Conservation (phyloP, 2,113 vertebrate species). For the Meriones unguiculatus region DNA sequence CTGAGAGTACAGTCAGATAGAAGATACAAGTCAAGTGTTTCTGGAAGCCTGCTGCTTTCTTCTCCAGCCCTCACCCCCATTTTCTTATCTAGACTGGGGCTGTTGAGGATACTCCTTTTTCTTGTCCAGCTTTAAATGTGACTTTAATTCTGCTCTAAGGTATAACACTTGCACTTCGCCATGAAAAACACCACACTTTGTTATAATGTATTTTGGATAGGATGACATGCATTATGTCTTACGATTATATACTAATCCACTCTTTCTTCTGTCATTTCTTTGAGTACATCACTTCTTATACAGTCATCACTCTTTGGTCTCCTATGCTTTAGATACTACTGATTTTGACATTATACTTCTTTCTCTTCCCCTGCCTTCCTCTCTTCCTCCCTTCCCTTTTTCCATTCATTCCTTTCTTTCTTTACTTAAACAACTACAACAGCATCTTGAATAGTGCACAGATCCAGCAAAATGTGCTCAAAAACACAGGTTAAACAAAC, state of each 20-base stretch:
- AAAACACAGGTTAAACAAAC: constrained; percentile 22
- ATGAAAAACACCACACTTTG: neutral
- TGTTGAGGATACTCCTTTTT: neutral
- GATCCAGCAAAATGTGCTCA: neutral
- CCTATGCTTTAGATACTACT: neutral
- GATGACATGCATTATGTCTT: neutral
- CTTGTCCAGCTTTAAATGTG: neutral
- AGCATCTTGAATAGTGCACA: neutral
- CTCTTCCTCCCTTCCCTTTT: neutral
- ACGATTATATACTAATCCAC: neutral
- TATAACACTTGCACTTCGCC: neutral
- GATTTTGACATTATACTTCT: neutral
- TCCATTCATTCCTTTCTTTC: neutral
- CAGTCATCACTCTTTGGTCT: neutral
- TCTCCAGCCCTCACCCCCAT: neutral
- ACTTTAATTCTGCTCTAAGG: neutral
- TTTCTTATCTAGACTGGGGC: neutral
- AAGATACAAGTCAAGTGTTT: neutral
- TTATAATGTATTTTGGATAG: neutral
- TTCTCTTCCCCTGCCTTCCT: neutral
- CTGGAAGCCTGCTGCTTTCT: neutral
- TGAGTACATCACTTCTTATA: neutral
- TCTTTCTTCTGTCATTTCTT: neutral
- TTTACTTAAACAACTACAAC: neutral
- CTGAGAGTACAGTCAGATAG: neutral